Evolutionary conservation across 2,888 invertebrate species (phyloP).

Genomic region (Neoascia interrupta): DNA sequence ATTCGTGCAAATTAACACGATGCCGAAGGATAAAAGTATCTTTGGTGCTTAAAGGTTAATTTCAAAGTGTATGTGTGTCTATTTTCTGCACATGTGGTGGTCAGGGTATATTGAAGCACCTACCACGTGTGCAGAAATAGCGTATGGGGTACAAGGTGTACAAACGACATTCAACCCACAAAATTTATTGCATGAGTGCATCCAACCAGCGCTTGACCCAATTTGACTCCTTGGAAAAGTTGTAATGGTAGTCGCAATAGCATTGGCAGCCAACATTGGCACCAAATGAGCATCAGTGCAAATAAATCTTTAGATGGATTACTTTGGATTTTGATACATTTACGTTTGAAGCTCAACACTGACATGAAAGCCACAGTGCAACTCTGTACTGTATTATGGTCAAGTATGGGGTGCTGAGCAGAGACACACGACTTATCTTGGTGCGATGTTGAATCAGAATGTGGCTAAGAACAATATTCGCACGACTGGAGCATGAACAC

Average conservation of each 20-base stretch:
- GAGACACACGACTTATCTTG: conserved; percentile 17
- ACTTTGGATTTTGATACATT: conserved; percentile 61
- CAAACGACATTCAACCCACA: conserved; percentile 63
- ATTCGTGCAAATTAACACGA: conserved; percentile 16
- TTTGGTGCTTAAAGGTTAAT: conserved; percentile 33
- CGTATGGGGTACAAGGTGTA: conserved; percentile 23
- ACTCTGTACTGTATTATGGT: conserved; percentile 45
- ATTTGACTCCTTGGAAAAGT: conserved; percentile 53
- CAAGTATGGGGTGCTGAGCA: conserved; percentile 19
- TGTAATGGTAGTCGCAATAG: conserved; percentile 19
- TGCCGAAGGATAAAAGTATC: conserved; percentile 52
- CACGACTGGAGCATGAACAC: conserved; percentile 18
- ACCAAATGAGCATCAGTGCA: conserved; percentile 61
- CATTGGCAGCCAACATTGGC: conserved; percentile 45
- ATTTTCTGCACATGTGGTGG: too few relatives aligned
- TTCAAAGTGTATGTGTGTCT: conserved; percentile 15
- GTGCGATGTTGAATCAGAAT: conserved; percentile 28
- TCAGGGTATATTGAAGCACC: too few relatives aligned
- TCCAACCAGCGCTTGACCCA: conserved; percentile 62
- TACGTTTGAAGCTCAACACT: too few relatives aligned
- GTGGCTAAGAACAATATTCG: conserved; percentile 32
- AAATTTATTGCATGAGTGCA: conserved; percentile 50
- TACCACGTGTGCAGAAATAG: too few relatives aligned
- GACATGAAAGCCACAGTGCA: conserved; percentile 37
- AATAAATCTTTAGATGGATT: conserved; percentile 62